Percentiles rank a stretch among this genome's conserved stretches.
These are phyloP conservation scores for Neodiprion pinetum DNA, from an alignment of 1,140 invertebrate species.

Conservation along the genomic window DNA sequence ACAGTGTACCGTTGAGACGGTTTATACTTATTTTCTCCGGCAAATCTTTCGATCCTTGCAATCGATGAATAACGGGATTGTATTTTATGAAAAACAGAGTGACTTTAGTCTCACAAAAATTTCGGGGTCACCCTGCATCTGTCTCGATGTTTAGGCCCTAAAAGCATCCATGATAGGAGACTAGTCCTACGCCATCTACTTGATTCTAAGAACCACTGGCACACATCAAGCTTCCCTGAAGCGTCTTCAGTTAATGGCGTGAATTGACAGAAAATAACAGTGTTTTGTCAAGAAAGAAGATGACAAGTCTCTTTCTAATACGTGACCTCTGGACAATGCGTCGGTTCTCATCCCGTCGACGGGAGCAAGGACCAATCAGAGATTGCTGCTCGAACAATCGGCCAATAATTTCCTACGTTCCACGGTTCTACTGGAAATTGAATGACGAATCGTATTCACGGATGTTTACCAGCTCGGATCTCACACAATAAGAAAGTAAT, in stretches of 20 bases:
- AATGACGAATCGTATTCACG: not conserved
- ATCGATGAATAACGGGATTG: no score
- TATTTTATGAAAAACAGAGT: no score
- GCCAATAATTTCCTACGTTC: not conserved
- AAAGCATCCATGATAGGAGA: no score
- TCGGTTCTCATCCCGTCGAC: not conserved
- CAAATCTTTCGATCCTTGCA: no score
- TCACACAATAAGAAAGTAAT: not conserved
- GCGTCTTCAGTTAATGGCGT: conserved; percentile 27
- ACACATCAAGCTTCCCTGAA: no score
- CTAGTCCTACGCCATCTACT: no score
- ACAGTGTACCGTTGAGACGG: no score
- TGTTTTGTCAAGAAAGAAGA: conserved; percentile 32
- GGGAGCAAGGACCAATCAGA: not conserved
- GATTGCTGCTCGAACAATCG: not conserved
- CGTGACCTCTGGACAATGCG: conserved; percentile 41
- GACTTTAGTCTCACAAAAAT: no score
- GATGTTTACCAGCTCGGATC: not conserved
- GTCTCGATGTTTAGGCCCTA: no score
- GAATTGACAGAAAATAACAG: conserved; percentile 40
- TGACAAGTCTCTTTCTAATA: conserved; percentile 41
- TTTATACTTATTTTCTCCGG: no score
- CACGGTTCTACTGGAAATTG: not conserved
- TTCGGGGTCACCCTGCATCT: no score
- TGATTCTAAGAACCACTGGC: no score